phyloP scores from a whole-genome alignment of 1,140 invertebrate species.

The Micrasema minimum region DNA sequence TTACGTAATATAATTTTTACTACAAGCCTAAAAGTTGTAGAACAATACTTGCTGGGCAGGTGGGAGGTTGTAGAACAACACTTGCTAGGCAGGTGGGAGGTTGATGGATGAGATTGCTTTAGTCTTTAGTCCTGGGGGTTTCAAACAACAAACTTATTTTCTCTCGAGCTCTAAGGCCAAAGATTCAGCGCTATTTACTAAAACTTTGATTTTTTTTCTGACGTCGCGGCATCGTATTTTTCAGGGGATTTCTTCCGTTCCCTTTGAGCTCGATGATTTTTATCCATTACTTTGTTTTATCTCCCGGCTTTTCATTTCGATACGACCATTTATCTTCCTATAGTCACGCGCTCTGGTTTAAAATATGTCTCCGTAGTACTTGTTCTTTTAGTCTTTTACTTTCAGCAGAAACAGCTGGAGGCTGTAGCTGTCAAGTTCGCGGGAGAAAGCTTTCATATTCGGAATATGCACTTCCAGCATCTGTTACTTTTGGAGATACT shows the following conservation, averaged over 20 bases:
- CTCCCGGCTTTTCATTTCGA: conserved; percentile 17
- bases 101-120: conserved; percentile 33
- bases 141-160: conserved; percentile 37
- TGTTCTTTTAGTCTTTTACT: not conserved
- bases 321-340: conserved; percentile 9
- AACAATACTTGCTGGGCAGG: not conserved
- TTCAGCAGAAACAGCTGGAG: not conserved
- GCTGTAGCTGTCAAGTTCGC: conserved; percentile 1
- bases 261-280: conserved; percentile 19
- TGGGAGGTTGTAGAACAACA: not conserved
- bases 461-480: too few species aligned
- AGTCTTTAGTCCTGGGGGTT: conserved; percentile 6
- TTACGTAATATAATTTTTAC: too few species aligned
- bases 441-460: too few species aligned
- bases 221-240: too few species aligned
- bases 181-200: conserved; percentile 29
- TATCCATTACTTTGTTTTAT: conserved; percentile 19
- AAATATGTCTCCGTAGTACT: not conserved
- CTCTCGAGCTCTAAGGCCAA: conserved; percentile 6
- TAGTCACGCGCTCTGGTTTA: conserved; percentile 7
- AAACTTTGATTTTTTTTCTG: too few species aligned
- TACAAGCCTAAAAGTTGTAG: too few species aligned
- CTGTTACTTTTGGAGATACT: too few species aligned
- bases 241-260: conserved; percentile 16
- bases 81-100: conserved; percentile 16